phyloP scores from a whole-genome alignment of 2,888 invertebrate species.

The Apotomis capreana region DNA sequence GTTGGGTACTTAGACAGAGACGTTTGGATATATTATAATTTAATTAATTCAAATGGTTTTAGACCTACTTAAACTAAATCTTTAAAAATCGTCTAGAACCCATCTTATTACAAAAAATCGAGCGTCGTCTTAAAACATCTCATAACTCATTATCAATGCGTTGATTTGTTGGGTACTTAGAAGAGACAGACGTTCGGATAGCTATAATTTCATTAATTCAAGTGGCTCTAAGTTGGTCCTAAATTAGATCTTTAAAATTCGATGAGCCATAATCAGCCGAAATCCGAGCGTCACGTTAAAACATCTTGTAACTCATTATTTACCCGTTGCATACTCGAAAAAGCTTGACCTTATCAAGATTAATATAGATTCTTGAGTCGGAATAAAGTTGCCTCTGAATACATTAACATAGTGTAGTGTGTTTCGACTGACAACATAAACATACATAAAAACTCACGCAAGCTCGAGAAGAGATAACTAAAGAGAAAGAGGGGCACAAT shows the following conservation, averaged over 20 bases:
- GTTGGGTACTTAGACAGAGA: slow-evolving; percentile 53
- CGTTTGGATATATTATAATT: slow-evolving; percentile 59
- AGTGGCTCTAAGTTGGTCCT: slow-evolving; percentile 51
- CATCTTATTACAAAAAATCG: slow-evolving; percentile 18
- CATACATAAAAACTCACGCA: slow-evolving; percentile 13
- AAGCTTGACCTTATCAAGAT: slow-evolving; percentile 26
- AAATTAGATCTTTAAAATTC: slow-evolving; percentile 37
- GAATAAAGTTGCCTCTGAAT: slow-evolving; percentile 27
- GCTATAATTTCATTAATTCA: slow-evolving; percentile 68
- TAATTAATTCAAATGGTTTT: slow-evolving; percentile 71
- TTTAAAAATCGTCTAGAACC: slow-evolving; percentile 26
- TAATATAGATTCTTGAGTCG: slow-evolving; percentile 16
- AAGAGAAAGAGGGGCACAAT: neutral
- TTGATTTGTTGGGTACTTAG: neutral
- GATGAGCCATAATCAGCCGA: slow-evolving; percentile 27
- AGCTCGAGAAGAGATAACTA: neutral
- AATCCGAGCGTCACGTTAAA: slow-evolving; percentile 21
- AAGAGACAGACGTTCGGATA: slow-evolving; percentile 50
- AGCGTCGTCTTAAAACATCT: slow-evolving; percentile 30
- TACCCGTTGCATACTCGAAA: slow-evolving; percentile 19
- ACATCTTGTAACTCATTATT: slow-evolving; percentile 36
- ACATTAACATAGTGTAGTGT: slow-evolving; percentile 13
- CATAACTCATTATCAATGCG: slow-evolving; percentile 31
- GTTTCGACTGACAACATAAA: slow-evolving; percentile 19
- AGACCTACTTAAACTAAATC: slow-evolving; percentile 32